phyloP scores from a whole-genome alignment of 2,888 invertebrate genomes.

The Pteria penguin region DNA sequence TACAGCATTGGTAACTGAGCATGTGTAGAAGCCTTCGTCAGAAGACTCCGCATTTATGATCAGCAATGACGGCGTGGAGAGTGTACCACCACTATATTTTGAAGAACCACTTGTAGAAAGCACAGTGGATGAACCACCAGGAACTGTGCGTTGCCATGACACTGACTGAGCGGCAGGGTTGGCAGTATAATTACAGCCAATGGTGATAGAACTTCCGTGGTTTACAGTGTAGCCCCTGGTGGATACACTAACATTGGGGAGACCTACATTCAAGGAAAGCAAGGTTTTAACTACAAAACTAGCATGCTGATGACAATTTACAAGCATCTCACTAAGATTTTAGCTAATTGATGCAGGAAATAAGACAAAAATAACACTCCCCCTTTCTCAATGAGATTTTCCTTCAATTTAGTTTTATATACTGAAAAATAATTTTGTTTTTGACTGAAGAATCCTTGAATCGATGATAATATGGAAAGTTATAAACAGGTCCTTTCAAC shows the following conservation, averaged over 20 bases:
- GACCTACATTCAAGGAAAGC: slow-evolving; percentile 2
- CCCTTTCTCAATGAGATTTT: too few species aligned
- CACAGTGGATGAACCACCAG: not conserved
- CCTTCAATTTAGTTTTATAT: too few species aligned
- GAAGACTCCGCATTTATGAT: slow-evolving; percentile 13
- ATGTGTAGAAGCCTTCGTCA: slow-evolving; percentile 29
- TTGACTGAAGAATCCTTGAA: too few species aligned
- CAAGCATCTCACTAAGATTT: too few species aligned
- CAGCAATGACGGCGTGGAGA: slow-evolving; percentile 22
- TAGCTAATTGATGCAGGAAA: too few species aligned
- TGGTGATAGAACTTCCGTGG: slow-evolving; percentile 12
- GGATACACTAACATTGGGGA: slow-evolving; percentile 15
- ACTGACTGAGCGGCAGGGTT: slow-evolving; percentile 24
- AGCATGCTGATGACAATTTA: too few species aligned
- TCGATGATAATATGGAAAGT: too few species aligned
- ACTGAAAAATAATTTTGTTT: too few species aligned
- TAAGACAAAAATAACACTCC: too few species aligned
- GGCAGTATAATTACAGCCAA: slow-evolving; percentile 22
- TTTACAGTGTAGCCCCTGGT: slow-evolving; percentile 2
- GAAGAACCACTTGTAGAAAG: not conserved
- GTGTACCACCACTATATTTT: slow-evolving; percentile 31
- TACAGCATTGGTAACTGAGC: slow-evolving; percentile 30
- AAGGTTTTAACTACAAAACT: not conserved
- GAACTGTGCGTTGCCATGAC: not conserved
- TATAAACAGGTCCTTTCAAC: too few species aligned